phyloP scores from a whole-genome alignment of 2,113 vertebrate genomes.

The Planiliza haematocheilus region DNA sequence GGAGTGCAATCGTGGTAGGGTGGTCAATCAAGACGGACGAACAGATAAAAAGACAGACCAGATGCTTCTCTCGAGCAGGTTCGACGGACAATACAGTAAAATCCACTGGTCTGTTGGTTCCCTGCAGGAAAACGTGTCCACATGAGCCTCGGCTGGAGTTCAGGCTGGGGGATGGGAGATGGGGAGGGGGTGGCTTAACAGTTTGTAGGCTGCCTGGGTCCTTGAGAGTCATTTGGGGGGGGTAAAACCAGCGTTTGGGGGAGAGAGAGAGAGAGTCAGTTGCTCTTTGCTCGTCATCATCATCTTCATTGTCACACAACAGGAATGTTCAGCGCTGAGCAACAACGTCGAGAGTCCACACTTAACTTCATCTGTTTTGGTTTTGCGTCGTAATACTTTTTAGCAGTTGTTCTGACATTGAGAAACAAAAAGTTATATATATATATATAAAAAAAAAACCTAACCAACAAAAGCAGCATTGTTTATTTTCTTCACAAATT shows the following conservation, averaged over 20 bases:
- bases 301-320: conserved; percentile 73
- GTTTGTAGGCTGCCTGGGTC: conserved; percentile 62
- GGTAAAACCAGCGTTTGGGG: conserved; percentile 37
- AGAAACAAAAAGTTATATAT: conserved; percentile 60
- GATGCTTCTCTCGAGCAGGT: conserved; percentile 45
- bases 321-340: conserved; percentile 81
- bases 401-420: conserved; percentile 69
- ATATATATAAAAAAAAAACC: conserved; percentile 45
- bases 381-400: conserved; percentile 74
- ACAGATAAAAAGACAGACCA: conserved; percentile 46
- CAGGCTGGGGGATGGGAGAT: conserved; percentile 20
- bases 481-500: conserved; percentile 79
- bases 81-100: conserved; percentile 49
- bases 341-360: conserved; percentile 63
- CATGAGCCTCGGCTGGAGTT: conserved; percentile 48
- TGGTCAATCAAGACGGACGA: conserved; percentile 57
- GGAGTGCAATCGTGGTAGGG: conserved; percentile 82
- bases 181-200: conserved; percentile 43
- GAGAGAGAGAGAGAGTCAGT: conserved; percentile 60
- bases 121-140: conserved; percentile 59
- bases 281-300: conserved; percentile 62
- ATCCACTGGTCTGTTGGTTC: conserved; percentile 66
- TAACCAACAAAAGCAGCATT: conserved; percentile 79
- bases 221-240: conserved; percentile 41
- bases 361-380: conserved; percentile 76